Conservation (phyloP, 2,797 vertebrate species). For the Heliangelus exortis region DNA sequence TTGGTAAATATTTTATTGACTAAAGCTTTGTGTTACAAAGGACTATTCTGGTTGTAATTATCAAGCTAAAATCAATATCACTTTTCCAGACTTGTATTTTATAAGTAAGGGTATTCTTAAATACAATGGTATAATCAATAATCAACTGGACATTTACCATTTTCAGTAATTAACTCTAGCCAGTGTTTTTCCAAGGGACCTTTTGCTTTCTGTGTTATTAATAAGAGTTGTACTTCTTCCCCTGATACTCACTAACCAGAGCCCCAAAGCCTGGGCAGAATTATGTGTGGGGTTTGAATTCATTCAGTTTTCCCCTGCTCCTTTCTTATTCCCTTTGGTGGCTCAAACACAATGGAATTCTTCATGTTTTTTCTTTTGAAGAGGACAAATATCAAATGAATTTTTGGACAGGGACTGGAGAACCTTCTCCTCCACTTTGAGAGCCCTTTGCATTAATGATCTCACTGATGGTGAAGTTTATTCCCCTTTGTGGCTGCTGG, state of each 20-base stretch:
- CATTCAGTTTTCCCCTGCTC: not conserved
- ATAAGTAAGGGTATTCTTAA: conserved; percentile 53
- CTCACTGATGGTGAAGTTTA: not conserved
- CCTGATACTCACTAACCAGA: not conserved
- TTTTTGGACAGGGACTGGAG: not conserved
- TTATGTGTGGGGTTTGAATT: not conserved
- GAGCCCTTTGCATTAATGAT: not conserved
- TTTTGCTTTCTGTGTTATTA: not conserved
- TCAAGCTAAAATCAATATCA: conserved; percentile 63
- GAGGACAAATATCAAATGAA: not conserved
- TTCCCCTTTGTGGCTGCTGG: conserved; percentile 15
- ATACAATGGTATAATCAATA: conserved; percentile 61
- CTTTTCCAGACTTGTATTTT: conserved; percentile 49
- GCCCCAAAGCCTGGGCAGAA: not conserved
- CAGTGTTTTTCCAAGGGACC: conserved; percentile 16
- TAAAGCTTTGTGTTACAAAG: conserved; percentile 45
- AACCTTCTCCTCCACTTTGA: not conserved
- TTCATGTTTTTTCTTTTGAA: not conserved
- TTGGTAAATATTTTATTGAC: conserved; percentile 51
- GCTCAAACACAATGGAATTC: not conserved
- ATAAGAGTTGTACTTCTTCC: not conserved
- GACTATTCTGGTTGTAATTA: conserved; percentile 43
- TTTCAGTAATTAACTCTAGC: conserved; percentile 62
- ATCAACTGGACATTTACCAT: conserved; percentile 39
- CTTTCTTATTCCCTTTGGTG: not conserved